A percentile compares a stretch with the other conserved stretches of the same genome.
These are phyloP conservation scores for Sitodiplosis mosellana DNA, from an alignment of 1,140 invertebrate genomes.

Conservation along the genomic window DNA sequence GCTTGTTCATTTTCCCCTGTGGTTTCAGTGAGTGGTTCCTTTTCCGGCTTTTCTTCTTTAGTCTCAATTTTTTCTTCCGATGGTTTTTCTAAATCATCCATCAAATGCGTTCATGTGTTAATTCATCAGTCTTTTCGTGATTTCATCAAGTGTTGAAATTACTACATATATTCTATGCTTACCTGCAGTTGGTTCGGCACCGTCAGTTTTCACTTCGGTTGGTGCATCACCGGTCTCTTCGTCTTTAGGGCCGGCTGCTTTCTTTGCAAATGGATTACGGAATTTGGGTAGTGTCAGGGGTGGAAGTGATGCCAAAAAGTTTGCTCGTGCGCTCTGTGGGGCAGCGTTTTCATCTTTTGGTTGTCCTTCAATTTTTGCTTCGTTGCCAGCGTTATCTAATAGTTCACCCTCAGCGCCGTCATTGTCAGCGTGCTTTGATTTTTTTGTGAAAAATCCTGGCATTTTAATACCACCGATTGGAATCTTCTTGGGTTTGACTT, in stretches of 20 bases:
- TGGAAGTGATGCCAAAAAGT: conserved; percentile 5
- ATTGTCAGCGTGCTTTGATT: conserved; percentile 28
- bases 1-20: conserved; percentile 3
- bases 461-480: conserved; percentile 67
- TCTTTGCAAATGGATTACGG: conserved; percentile 24
- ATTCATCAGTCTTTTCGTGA: neutral
- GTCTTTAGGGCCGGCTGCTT: neutral
- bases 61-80: conserved; percentile 2
- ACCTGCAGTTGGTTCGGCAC: neutral
- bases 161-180: neutral
- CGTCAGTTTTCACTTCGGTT: too few species aligned
- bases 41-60: neutral
- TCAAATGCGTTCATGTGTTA: conserved; percentile 1
- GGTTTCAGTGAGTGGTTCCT: neutral
- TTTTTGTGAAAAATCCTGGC: conserved; percentile 60
- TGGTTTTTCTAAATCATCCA: conserved; percentile 6
- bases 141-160: too few species aligned
- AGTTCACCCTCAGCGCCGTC: conserved; percentile 26
- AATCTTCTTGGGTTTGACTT: conserved; percentile 59
- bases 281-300: conserved; percentile 15
- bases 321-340: conserved; percentile 8
- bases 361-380: conserved; percentile 9
- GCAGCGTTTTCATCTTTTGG: conserved; percentile 13
- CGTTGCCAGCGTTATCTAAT: conserved; percentile 16
- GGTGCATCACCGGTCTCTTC: neutral